Evolutionary conservation across 1,140 invertebrate species (phyloP), one percentile per base, ranked within the genome.

Genomic region (Trinorchestia longiramus): DNA sequence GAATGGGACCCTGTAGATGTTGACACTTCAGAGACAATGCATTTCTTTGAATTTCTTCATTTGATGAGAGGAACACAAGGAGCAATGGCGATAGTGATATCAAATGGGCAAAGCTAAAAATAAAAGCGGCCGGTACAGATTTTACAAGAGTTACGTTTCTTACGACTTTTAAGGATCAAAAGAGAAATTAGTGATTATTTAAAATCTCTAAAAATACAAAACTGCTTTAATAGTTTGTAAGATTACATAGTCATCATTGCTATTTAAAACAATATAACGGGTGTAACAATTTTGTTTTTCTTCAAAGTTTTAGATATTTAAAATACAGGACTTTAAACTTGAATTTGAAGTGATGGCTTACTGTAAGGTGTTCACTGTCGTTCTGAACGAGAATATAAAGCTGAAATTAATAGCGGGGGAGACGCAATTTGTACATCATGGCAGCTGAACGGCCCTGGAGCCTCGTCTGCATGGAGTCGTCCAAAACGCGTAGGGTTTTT

Each of bases 401-500:
- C 88, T 43, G 88, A 90, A 94, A 45, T 94, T 94, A 94, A 47
- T 94, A 94, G 44, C 92, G 92, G 44, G 92, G 92, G 41, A 94
- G 92, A 45, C 92, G 92, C 92, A 94, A 47, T 43, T 94, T 94
- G 17, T 43, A 44, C 43, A 94, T 94, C 0, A 94, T 6, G 44
- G 92, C 92, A 28, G 92, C 92, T 36, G 92, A 94, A 36, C 92
- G 92, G 40, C 92, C 92, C 92, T 94, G 92, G 6, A 94, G 44
- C 44, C 92, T 42, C 92, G 92, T 94, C 92, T 94, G 92, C 92
- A 94, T 94, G 44, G 92, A 94, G 41, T 94, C 92, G 40, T 94
- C 92, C 92, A 94, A 94, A 94, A 94, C 92, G 92, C 92, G 92
- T 28, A 94, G 92, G 44, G 92, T 94, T 47, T 94, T 94, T 94